These are phyloP conservation scores for Aeoliscus strigatus DNA, from an alignment of 2,797 vertebrate species.

Conservation along the genomic window DNA sequence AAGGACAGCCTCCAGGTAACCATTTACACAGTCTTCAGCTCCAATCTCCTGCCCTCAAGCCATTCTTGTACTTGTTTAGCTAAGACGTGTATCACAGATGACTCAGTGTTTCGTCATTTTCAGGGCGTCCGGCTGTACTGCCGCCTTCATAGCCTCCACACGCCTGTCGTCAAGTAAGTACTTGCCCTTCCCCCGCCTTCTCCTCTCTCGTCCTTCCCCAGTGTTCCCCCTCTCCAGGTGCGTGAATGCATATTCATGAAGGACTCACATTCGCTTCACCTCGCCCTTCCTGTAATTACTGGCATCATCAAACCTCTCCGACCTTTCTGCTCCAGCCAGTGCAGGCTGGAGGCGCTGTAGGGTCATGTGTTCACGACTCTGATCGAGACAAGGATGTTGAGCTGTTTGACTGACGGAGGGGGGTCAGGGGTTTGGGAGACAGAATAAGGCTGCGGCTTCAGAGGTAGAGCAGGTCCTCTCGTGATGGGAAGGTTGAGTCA, in stretches of 20 bases:
- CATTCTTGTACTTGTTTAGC: constrained; percentile 47
- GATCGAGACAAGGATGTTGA: too few relatives aligned
- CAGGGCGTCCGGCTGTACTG: constrained; percentile 97
- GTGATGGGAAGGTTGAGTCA: too few relatives aligned
- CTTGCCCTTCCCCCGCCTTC: constrained; percentile 28
- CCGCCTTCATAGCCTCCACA: constrained; percentile 92
- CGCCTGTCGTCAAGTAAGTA: constrained; percentile 95
- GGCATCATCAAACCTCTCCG: constrained; percentile 21
- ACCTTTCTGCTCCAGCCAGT: constrained; percentile 3
- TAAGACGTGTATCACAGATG: constrained; percentile 54
- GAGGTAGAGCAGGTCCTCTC: too few relatives aligned
- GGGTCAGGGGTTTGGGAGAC: too few relatives aligned
- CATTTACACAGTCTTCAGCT: constrained; percentile 24
- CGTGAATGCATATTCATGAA: constrained; percentile 55
- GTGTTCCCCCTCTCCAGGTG: constrained; percentile 43
- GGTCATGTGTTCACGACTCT: too few relatives aligned
- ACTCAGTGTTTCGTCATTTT: constrained; percentile 51
- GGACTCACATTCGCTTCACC: constrained; percentile 27
- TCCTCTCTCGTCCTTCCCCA: constrained; percentile 7
- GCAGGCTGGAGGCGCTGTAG: constrained; percentile 9
- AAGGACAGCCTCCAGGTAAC: constrained; percentile 15
- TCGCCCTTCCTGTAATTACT: constrained; percentile 32
- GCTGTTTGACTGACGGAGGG: too few relatives aligned
- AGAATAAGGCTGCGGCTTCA: too few relatives aligned
- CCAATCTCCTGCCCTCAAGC: constrained; percentile 27